Base-by-base conservation (phyloP, 2,888 invertebrate species). In the Thera obeliscata region DNA sequence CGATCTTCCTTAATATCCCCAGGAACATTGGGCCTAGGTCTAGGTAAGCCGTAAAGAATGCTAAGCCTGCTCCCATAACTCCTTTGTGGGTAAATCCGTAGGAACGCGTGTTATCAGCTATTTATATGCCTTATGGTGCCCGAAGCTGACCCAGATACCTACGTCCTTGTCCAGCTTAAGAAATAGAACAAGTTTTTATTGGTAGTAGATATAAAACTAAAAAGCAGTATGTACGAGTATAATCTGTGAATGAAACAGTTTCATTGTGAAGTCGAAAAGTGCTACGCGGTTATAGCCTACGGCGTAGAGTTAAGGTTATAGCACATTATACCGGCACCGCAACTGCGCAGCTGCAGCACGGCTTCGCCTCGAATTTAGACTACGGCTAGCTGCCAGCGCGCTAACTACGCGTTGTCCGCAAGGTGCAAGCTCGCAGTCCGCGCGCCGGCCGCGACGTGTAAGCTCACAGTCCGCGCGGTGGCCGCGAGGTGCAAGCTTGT, bases 71-170 rank as follows among this genome's bases (percentile, higher is more conserved):
- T 57, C 58, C 49, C 58, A 33, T 67, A 48, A 54, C 64, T 64
- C 57, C 61, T 61, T 66, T 66, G 66, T 70, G 68, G 50, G 22
- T 43, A 62, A 56, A 60, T 58, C 64, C 59, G 35, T 56, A 46
- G 38, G 56, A 58, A 59, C 41, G 55, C 56, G 43, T 56, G 57
- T 61, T 64, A 64, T 70, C 64, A 56, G 59, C 69, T 46, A 74
- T 74, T 74, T 70, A 72, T 74, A 67, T 64, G 70, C 62, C 67
- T 71, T 59, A 74, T 65, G 59, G 68, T 60, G 64, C 61, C 64
- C 55, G 60, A n/a, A 60, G 58, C 57, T 68, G 71, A 74, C 71
- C 74, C 63, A 74, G 56, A 71, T 71, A 41, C 64, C 61, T 56
- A 46, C 7, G 43, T 46, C 41, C 55, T 55, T 68, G 62, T 69